A percentile compares a stretch with the other conserved stretches of the same genome.
Evolutionary conservation across 2,888 invertebrate genomes (phyloP).

Genomic region (Cephus spinipes): DNA sequence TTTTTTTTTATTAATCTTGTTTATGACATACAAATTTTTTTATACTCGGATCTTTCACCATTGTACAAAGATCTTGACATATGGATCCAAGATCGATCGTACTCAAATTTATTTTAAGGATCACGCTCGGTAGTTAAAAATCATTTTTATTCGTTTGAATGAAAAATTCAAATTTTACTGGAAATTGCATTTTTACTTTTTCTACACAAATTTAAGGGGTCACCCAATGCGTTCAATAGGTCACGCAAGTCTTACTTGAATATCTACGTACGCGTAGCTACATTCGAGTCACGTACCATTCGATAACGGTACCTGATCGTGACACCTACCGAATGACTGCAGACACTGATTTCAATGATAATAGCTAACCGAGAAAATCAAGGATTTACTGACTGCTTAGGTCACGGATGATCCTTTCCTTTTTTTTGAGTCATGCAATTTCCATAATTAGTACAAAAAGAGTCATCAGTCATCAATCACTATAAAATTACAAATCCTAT

Average conservation of each 20-base stretch:
- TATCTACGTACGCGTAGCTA: background rate
- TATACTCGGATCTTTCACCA: background rate
- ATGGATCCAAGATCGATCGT: too few relatives aligned
- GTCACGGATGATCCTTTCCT: background rate
- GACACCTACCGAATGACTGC: background rate
- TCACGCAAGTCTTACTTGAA: conserved; percentile 1
- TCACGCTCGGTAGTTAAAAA: background rate
- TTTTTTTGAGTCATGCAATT: background rate
- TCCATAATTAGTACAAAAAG: background rate
- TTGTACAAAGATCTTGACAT: background rate
- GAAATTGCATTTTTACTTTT: background rate
- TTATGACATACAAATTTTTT: background rate
- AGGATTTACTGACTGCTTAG: background rate
- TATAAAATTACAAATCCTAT: background rate
- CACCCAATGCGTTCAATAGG: conserved; percentile 14
- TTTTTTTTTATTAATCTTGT: background rate
- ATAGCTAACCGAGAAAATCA: background rate
- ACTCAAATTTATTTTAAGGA: background rate
- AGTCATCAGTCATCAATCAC: background rate
- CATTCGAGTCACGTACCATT: background rate
- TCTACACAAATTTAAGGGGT: background rate
- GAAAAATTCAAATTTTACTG: background rate
- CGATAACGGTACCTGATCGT: background rate
- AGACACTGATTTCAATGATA: background rate
- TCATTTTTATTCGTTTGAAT: background rate